Percentiles rank a stretch among this genome's conserved stretches.
These are phyloP conservation scores for Halcyon badia DNA, from an alignment of 2,797 vertebrate species.

Conservation along the genomic window DNA sequence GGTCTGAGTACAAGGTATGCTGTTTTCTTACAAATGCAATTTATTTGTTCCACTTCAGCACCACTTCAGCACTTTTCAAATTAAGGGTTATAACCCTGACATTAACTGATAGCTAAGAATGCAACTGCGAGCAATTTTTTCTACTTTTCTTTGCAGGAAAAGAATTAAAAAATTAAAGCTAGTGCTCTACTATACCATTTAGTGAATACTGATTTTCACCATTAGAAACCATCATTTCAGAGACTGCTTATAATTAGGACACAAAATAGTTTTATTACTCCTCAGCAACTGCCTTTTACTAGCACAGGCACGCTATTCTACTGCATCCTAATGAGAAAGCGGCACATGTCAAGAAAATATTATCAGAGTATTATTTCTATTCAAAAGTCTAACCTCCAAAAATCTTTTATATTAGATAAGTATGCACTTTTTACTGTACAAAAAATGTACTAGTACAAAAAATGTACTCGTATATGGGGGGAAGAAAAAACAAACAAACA, in stretches of 20 bases:
- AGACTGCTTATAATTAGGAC: neutral
- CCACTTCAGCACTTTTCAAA: neutral
- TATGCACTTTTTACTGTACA: neutral
- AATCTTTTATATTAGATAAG: neutral
- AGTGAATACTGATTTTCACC: neutral
- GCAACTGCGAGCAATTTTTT: neutral
- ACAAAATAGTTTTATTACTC: neutral
- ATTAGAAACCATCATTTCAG: neutral
- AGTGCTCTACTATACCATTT: neutral
- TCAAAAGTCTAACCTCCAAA: neutral
- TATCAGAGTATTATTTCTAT: neutral
- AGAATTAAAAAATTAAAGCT: neutral
- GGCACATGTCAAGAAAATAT: neutral
- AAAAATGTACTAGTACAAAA: neutral
- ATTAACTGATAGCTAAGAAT: neutral
- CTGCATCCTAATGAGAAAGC: neutral
- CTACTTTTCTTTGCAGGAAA: neutral
- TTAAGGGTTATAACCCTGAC: neutral
- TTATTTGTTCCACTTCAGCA: neutral
- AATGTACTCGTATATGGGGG: neutral
- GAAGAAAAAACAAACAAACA: neutral
- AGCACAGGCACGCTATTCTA: neutral
- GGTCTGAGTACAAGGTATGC: neutral
- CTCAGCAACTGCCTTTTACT: neutral
- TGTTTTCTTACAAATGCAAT: neutral